phyloP scores from a whole-genome alignment of 2,888 invertebrate species.

The Lasius platythorax region DNA sequence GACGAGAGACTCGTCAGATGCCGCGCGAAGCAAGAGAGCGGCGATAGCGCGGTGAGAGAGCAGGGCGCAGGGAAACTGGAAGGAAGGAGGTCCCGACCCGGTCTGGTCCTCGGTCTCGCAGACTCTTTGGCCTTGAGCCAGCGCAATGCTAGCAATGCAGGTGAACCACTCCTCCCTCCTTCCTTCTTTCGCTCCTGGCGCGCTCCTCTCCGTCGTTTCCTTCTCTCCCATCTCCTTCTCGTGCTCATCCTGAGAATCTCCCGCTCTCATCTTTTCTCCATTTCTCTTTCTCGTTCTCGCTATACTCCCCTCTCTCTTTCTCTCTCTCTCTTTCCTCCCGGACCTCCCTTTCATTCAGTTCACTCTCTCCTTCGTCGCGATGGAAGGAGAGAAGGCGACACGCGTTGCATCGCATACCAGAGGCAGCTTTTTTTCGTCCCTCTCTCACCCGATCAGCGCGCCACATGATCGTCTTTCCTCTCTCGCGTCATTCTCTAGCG shows the following conservation, averaged over 20 bases:
- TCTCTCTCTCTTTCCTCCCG: slow-evolving; percentile 54
- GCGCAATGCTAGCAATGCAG: slow-evolving; percentile 86
- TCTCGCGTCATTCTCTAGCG: background rate
- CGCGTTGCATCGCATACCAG: slow-evolving; percentile 76
- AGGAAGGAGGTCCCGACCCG: slow-evolving; percentile 84
- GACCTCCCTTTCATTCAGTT: slow-evolving; percentile 79
- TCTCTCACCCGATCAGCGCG: background rate
- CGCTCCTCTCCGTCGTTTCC: slow-evolving; percentile 48
- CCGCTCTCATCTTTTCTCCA: slow-evolving; percentile 64
- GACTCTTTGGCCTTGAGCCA: slow-evolving; percentile 84
- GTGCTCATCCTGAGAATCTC: slow-evolving; percentile 57
- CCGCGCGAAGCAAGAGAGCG: slow-evolving; percentile 56
- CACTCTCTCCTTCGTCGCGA: slow-evolving; percentile 80
- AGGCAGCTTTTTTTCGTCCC: slow-evolving; percentile 60
- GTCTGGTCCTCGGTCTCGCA: slow-evolving; percentile 83
- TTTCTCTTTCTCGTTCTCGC: slow-evolving; percentile 42
- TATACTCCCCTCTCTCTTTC: slow-evolving; percentile 24
- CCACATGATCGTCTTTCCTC: slow-evolving; percentile 7
- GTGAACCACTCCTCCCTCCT: slow-evolving; percentile 84
- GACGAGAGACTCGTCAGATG: slow-evolving; percentile 67
- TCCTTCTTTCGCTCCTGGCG: slow-evolving; percentile 71
- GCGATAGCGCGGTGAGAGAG: slow-evolving; percentile 65
- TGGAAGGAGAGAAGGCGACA: slow-evolving; percentile 73
- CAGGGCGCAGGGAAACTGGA: slow-evolving; percentile 81
- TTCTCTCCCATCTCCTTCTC: slow-evolving; percentile 29